phyloP scores from a whole-genome alignment of 2,797 vertebrate genomes.

The Hyperoplus lanceolatus region DNA sequence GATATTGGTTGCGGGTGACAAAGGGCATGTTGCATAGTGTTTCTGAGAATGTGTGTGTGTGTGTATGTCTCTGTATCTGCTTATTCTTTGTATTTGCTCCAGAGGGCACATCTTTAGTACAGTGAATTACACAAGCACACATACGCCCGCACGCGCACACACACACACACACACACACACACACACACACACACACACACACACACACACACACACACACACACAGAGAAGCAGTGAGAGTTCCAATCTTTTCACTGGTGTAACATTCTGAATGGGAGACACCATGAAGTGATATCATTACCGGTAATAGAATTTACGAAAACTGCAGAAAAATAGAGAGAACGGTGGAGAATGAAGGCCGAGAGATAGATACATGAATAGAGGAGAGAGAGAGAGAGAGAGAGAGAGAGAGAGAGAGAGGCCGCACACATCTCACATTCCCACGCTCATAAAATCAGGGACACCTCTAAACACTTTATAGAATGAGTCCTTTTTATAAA shows the following conservation, averaged over 20 bases:
- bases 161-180: no score
- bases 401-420: not conserved
- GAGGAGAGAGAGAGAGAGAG: not conserved
- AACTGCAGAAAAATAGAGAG: slow-evolving; percentile 16
- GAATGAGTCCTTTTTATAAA: slow-evolving; percentile 79
- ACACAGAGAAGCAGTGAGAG: slow-evolving; percentile 58
- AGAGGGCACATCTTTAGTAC: slow-evolving; percentile 43
- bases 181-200: no score
- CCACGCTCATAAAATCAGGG: slow-evolving; percentile 71
- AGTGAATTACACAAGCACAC: slow-evolving; percentile 42
- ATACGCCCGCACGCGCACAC: not conserved
- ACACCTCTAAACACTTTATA: slow-evolving; percentile 78
- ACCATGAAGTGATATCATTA: slow-evolving; percentile 72
- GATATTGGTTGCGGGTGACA: slow-evolving; percentile 46
- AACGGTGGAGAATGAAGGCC: not conserved
- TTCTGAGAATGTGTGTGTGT: slow-evolving; percentile 41
- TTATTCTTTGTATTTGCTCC: slow-evolving; percentile 41
- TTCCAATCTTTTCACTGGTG: slow-evolving; percentile 73
- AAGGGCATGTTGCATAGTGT: slow-evolving; percentile 20
- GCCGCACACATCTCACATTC: slow-evolving; percentile 5
- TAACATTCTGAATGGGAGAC: slow-evolving; percentile 69
- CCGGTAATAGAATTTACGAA: slow-evolving; percentile 70
- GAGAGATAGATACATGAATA: not conserved
- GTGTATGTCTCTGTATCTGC: slow-evolving; percentile 34
- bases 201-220: slow-evolving; percentile 22